Evolutionary conservation across 1,140 invertebrate genomes (phyloP), one percentile per base, ranked within the genome.

Genomic region (Penaeus vannamei): DNA sequence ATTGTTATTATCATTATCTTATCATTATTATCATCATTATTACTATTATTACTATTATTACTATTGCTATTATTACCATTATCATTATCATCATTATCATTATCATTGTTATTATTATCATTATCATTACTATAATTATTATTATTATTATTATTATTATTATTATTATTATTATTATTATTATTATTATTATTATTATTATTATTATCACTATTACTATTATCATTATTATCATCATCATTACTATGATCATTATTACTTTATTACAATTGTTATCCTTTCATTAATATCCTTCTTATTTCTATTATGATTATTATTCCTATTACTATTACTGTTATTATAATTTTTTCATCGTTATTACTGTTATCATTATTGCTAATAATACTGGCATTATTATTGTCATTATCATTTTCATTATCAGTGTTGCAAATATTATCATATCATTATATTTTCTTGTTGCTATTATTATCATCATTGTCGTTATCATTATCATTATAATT

Each of bases 181-280:
- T 10, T 19, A 79, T 79, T 29, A 79, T 79, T 29, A 79, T 10
- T 19, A 79, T 79, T 79, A 79, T 79, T 29, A 79, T 79, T 42
- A 79, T 79, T 79, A 79, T 29, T 79, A 79, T 79, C 29, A 79
- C 26, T 79, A 79, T 79, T 42, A 79, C 36, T 29, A 32, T 79
- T 10, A 79, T 79, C 3, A 79, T 32, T 29, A 79, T 19, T 79
- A 79, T 32, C 29, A 79, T 32, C 26, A 32, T 26, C 32, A 77
- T 26, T 77, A 77, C 29, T 36, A 32, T 14, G 10, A 79, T 22
- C 10, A 79, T 32, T 5, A 79, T 79, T 12, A 20, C 7, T 1
- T 79, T 1, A 7, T 36, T 14, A 22, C 10, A 1, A 79, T 29
- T 3, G 19, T 32, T 19, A 29, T 32, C 26, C 2, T 29, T 79